Evolutionary conservation across 2,888 invertebrate genomes (phyloP).

Genomic region (Chaetoderma sp.): DNA sequence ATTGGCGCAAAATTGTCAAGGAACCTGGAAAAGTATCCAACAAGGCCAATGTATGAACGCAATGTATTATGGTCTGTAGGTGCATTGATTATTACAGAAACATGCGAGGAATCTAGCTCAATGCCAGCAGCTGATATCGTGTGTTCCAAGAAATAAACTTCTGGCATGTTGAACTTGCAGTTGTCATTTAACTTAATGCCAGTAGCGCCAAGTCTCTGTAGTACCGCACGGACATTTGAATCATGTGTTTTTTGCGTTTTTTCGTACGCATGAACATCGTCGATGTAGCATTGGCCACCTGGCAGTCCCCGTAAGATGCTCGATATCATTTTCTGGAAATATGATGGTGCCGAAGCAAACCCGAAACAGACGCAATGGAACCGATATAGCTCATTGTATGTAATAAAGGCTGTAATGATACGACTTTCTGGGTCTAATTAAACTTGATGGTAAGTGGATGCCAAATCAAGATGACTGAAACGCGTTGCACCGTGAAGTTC

Average conservation of each 20-base stretch:
- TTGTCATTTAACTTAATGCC: slow-evolving; percentile 37
- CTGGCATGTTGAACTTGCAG: slow-evolving; percentile 30
- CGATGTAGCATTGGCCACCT: slow-evolving; percentile 35
- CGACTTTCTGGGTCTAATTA: slow-evolving; percentile 12
- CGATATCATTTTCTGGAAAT: slow-evolving; percentile 28
- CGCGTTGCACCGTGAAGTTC: slow-evolving; percentile 21
- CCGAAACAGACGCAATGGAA: slow-evolving; percentile 28
- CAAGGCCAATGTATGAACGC: background rate
- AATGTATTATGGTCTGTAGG: too few species aligned
- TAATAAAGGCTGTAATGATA: slow-evolving; percentile 33
- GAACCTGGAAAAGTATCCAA: background rate
- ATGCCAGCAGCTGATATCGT: too few species aligned
- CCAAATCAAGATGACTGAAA: slow-evolving; percentile 38
- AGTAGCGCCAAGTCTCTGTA: slow-evolving; percentile 15
- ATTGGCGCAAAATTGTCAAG: background rate
- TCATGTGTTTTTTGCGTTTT: slow-evolving; percentile 28
- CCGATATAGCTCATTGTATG: slow-evolving; percentile 30
- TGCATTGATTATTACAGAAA: too few species aligned
- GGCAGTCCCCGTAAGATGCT: slow-evolving; percentile 20
- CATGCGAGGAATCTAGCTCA: too few species aligned
- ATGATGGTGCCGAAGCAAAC: slow-evolving; percentile 15
- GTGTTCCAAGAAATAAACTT: slow-evolving; percentile 33
- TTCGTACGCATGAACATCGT: slow-evolving; percentile 34
- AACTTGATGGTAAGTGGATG: slow-evolving; percentile 40
- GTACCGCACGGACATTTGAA: slow-evolving; percentile 15